Evolutionary conservation across 2,888 invertebrate species (phyloP).

Genomic region (Oxycera nigricornis): DNA sequence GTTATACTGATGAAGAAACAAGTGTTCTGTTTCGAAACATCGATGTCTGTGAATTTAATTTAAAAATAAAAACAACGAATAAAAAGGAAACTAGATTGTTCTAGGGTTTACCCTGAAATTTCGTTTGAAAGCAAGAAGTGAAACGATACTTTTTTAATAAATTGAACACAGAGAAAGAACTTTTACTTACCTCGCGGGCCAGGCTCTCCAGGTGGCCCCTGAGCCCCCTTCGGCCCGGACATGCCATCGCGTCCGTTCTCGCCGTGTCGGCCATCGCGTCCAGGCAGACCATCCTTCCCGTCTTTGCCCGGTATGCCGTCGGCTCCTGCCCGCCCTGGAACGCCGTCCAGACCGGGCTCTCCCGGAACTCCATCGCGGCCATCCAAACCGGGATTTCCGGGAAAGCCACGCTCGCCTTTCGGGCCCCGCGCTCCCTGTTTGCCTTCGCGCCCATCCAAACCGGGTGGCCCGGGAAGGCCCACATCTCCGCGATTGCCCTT

Average conservation of each 20-base stretch:
- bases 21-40: too few species aligned
- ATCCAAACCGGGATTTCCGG: constrained; percentile 78
- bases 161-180: too few species aligned
- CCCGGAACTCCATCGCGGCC: constrained; percentile 90
- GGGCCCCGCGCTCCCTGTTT: constrained; percentile 57
- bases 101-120: too few species aligned
- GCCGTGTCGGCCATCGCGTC: constrained; percentile 59
- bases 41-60: too few species aligned
- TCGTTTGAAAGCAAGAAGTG: too few species aligned
- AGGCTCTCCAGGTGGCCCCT: constrained; percentile 75
- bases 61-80: too few species aligned
- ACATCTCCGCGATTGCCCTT: constrained; percentile 75
- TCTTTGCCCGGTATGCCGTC: constrained; percentile 80
- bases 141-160: too few species aligned
- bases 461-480: constrained; percentile 70
- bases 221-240: constrained; percentile 72
- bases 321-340: constrained; percentile 84
- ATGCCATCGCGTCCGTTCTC: constrained; percentile 69
- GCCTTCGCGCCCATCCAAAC: constrained; percentile 63
- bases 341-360: constrained; percentile 87
- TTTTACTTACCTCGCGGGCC: constrained; percentile 71
- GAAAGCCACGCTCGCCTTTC: constrained; percentile 66
- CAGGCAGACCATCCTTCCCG: constrained; percentile 71
- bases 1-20: too few species aligned
- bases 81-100: too few species aligned